Base-by-base conservation (phyloP, 2,888 invertebrate species). In the Drosophila diplacantha region DNA sequence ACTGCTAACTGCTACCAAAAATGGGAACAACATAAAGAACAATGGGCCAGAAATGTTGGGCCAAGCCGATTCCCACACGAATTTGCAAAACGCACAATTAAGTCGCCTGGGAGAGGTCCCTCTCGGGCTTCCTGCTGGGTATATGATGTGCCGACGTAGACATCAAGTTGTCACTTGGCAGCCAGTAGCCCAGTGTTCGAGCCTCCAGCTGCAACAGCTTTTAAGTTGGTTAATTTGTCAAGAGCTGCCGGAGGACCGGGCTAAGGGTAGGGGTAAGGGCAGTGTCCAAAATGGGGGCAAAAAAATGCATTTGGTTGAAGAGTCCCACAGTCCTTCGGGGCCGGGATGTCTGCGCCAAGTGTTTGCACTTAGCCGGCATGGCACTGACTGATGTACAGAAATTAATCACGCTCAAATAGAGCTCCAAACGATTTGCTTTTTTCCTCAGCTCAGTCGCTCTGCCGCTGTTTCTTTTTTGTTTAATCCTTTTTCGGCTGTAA, bases 361-460 rank as follows among this genome's bases (percentile, higher is more conserved):
- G 64, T 61, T 81, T 72, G 78, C 67, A 64, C 57, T 77, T 58
- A 49, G 63, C 37, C 47, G 41, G 16, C 55, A 18, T 41, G 80
- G 64, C 81, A 71, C 71, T 67, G 75, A 75, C 69, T 79, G 82
- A 76, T 76, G 81, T 66, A 58, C 65, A 32, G 58, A 76, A 82
- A 77, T 77, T 77, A 82, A 76, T 82, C 80, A 80, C 74, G 74
- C 77, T 80, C 77, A 80, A 77, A 74, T 74, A 80, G 80, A 82
- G 77, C 82, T 74, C 59, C 72, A 70, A 43, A 22, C 44, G 26
- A 29, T 32, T 59, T 18, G 34, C 22, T 41, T 35, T 24, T 52
- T 57, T 41, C 38, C 26, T 9, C 37, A 24, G 22, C 50, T 56
- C 47, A 41, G 41, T n/a, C 12, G 7, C 38, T 60, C 43, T 47